Evolutionary conservation across 2,888 invertebrate species (phyloP), one percentile per base, ranked within the genome.

Genomic region (Caenorhabditis macrosperma): DNA sequence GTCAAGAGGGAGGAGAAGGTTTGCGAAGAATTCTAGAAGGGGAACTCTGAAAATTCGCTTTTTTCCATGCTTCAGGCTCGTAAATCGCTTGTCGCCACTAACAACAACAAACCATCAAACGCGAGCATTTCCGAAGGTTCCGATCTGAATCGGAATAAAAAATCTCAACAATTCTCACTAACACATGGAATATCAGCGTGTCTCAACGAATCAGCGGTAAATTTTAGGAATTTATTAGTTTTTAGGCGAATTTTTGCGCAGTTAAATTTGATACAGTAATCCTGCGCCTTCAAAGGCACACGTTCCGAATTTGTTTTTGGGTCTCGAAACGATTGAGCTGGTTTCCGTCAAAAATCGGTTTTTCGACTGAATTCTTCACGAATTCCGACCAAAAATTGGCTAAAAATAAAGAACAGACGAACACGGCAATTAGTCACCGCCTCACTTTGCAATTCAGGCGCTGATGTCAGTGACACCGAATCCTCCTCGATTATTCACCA

Each of bases 381-480:
- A n/a, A n/a, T n/a, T 41, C 33, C 33, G 10, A 10, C 33, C 10
- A 33, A 33, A 33, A 33, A 33, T 33, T 7, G 33, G 33, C 5
- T 7, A 33, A 33, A 10, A 33, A 33, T 33, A 33, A 33, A 33
- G 9, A 9, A 33, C 9, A 33, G 33, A 33, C 6, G 9, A 33
- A 33, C 5, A 7, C 33, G 5, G 9, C 5, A 33, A 33, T 7
- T 26, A 26, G 24, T n/a, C 20, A 30, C 33, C 26, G 10, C 9
- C 17, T n/a, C 4, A n/a, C 44, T 30, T n/a, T 15, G 35, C 41
- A 26, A 24, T 12, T 12, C 69, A 87, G 88, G 87, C 87, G 2
- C 60, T 88, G 50, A 86, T 88, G 85, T 81, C 85, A n/a, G 86
- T 85, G 10, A 82, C 85, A 30, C 84, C 85, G 2, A 85, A 83